Conservation (phyloP, 2,888 invertebrate species). For the Kuschelorhynchus macadamiae region DNA sequence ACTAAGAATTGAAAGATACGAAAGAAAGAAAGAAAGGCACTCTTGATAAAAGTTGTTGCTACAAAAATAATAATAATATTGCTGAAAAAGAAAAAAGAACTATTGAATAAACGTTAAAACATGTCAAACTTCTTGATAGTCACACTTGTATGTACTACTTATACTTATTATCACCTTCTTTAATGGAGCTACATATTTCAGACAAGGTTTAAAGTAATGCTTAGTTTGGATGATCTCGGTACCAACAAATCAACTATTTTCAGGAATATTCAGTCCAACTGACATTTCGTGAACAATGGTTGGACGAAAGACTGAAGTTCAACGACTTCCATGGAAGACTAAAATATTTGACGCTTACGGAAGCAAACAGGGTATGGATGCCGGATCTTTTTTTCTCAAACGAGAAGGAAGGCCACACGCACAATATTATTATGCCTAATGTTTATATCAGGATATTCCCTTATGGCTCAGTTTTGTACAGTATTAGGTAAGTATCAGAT, state of each 20-base stretch:
- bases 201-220: too few relatives aligned
- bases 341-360: constrained; percentile 93
- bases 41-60: too few relatives aligned
- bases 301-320: constrained; percentile 92
- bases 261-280: constrained; percentile 98
- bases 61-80: too few relatives aligned
- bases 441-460: constrained; percentile 97
- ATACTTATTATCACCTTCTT: background rate
- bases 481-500: constrained; percentile 78
- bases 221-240: too few relatives aligned
- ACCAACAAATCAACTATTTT: constrained; percentile 62
- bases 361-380: constrained; percentile 97
- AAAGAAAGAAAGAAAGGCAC: too few relatives aligned
- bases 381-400: constrained; percentile 98
- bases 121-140: too few relatives aligned
- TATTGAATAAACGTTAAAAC: too few relatives aligned
- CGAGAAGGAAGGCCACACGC: constrained; percentile 97
- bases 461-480: constrained; percentile 94
- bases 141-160: too few relatives aligned
- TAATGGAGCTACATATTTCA: constrained; percentile 13
- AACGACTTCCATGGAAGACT: constrained; percentile 90
- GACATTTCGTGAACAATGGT: constrained; percentile 97
- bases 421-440: constrained; percentile 98
- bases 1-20: too few relatives aligned
- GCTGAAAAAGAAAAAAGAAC: too few relatives aligned